Evolutionary conservation across 2,113 vertebrate genomes (phyloP).

Genomic region (Microcebus ravelobensis): DNA sequence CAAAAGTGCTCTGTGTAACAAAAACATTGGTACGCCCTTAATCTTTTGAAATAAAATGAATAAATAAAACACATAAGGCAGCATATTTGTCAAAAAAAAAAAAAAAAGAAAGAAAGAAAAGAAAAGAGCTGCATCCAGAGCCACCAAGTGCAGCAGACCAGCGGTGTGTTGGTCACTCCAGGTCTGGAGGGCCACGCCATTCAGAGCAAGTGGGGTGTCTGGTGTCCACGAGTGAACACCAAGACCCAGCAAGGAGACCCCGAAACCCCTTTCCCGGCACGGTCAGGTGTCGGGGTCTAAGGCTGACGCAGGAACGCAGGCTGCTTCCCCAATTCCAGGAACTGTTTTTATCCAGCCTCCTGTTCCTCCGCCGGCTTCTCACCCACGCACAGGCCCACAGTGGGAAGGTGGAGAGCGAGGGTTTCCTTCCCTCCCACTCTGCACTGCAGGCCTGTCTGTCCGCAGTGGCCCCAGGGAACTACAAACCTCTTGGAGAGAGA

Average conservation of each 20-base stretch:
- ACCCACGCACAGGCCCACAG: background rate
- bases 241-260: background rate
- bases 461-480: background rate
- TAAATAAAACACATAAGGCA: too few relatives aligned
- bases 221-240: background rate
- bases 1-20: too few relatives aligned
- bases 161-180: background rate
- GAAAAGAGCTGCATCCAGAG: background rate
- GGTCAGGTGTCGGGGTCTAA: background rate
- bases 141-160: background rate
- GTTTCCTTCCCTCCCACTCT: slow-evolving; percentile 40
- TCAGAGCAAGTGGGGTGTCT: background rate
- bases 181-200: background rate
- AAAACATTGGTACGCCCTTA: too few relatives aligned
- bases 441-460: background rate
- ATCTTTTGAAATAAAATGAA: too few relatives aligned
- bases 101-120: too few relatives aligned
- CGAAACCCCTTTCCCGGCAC: background rate
- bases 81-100: too few relatives aligned
- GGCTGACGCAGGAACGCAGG: background rate
- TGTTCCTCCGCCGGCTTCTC: background rate
- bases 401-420: slow-evolving; percentile 22
- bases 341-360: background rate
- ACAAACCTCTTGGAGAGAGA: slow-evolving; percentile 16
- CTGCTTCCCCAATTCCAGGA: background rate